A percentile compares a stretch with the other conserved stretches of the same genome.
These are phyloP conservation scores for Volucella zonaria DNA, from an alignment of 2,888 invertebrate species.

Conservation along the genomic window DNA sequence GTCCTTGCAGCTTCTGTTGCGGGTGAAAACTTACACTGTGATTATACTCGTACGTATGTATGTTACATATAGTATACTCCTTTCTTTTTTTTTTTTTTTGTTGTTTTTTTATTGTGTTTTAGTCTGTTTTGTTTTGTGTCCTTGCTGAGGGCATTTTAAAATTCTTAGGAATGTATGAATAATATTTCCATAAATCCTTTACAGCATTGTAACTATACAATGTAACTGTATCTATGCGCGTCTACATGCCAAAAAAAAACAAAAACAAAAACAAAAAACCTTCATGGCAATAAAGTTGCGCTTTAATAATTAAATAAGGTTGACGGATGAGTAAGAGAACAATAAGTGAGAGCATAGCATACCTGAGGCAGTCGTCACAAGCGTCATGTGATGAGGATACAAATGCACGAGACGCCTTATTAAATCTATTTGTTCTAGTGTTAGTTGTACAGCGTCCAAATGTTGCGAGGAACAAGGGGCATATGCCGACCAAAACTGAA, in stretches of 20 bases:
- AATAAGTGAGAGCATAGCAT: conserved; percentile 76
- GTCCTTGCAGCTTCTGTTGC: conserved; percentile 60
- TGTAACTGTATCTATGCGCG: background rate
- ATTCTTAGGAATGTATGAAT: conserved; percentile 67
- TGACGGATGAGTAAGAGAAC: conserved; percentile 33
- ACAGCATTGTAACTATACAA: conserved; percentile 21
- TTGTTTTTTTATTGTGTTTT: conserved; percentile 34
- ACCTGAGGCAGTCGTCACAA: conserved; percentile 92
- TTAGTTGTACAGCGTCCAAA: conserved; percentile 92
- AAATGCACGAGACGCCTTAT: conserved; percentile 91
- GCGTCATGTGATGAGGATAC: conserved; percentile 90
- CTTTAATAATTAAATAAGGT: conserved; percentile 62
- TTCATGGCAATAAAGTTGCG: conserved; percentile 43
- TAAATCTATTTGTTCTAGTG: conserved; percentile 93
- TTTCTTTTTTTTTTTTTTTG: too few relatives aligned
- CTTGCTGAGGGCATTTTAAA: conserved; percentile 62
- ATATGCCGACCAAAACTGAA: conserved; percentile 94
- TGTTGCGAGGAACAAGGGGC: conserved; percentile 92
- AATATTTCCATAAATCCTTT: conserved; percentile 67
- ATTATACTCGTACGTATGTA: conserved; percentile 32
- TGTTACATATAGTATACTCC: background rate
- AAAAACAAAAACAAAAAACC: conserved; percentile 8
- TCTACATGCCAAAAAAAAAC: background rate
- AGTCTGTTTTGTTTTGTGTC: conserved; percentile 48
- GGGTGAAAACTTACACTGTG: conserved; percentile 59